Evolutionary conservation across 2,888 invertebrate genomes (phyloP).

Genomic region (Isoperla grammatica): DNA sequence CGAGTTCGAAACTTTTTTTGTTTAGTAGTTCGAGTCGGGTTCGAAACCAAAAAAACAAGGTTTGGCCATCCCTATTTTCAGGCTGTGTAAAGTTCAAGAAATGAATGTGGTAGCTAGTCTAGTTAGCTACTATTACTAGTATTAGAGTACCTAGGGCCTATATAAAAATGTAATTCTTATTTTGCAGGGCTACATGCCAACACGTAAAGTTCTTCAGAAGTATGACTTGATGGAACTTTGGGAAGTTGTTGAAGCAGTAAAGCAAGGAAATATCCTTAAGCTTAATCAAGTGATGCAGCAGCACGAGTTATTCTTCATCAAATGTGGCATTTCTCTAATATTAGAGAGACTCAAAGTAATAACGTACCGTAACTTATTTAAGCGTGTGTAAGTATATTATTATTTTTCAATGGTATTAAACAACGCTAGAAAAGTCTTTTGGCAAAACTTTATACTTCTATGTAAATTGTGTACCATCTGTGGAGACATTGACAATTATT

Average conservation of each 20-base stretch:
- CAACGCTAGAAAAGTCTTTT: no score
- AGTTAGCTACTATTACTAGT: no score
- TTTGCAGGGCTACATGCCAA: conserved; percentile 83
- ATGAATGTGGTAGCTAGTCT: no score
- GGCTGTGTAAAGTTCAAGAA: no score
- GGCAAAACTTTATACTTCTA: no score
- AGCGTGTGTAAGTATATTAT: conserved; percentile 64
- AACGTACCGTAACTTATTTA: conserved; percentile 92
- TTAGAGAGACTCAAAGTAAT: conserved; percentile 94
- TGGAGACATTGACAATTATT: not conserved
- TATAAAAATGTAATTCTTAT: no score
- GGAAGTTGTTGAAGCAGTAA: conserved; percentile 82
- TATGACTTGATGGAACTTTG: conserved; percentile 89
- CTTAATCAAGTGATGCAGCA: conserved; percentile 79
- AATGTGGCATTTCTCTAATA: conserved; percentile 94
- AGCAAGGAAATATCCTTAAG: conserved; percentile 78
- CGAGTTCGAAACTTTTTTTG: no score
- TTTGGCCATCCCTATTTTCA: no score
- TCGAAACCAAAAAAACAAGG: no score
- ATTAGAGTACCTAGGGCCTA: no score
- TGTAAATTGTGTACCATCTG: no score
- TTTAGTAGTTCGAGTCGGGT: no score
- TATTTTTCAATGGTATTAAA: not conserved
- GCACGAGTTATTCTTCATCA: conserved; percentile 89
- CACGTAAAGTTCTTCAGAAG: conserved; percentile 68